Evolutionary conservation across 2,888 invertebrate species (phyloP).

Genomic region (Dryadula phaetusa): DNA sequence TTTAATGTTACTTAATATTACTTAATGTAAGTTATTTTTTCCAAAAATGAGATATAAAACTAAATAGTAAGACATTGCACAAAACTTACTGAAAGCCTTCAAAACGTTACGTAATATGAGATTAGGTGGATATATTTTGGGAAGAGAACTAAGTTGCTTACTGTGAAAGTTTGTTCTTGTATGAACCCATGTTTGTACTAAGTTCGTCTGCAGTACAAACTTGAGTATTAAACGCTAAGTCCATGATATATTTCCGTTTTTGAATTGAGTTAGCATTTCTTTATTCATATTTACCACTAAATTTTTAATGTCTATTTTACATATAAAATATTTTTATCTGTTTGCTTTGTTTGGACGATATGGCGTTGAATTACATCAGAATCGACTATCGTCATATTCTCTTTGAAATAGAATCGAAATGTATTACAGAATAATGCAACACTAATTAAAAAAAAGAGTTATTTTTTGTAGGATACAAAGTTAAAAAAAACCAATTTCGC

Average conservation of each 20-base stretch:
- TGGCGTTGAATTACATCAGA: too few relatives aligned
- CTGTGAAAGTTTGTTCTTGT: constrained; percentile 12
- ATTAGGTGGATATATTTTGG: not conserved
- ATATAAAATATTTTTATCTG: too few relatives aligned
- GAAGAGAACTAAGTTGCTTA: constrained; percentile 12
- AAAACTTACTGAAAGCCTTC: constrained; percentile 15
- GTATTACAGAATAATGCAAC: too few relatives aligned
- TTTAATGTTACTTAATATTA: too few relatives aligned
- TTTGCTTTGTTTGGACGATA: too few relatives aligned
- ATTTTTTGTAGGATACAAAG: too few relatives aligned
- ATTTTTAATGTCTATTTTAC: too few relatives aligned
- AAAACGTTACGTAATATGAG: constrained; percentile 20
- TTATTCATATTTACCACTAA: not conserved
- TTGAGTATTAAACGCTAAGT: constrained; percentile 26
- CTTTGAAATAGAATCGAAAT: too few relatives aligned
- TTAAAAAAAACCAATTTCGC: too few relatives aligned
- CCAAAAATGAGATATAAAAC: not conserved
- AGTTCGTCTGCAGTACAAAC: constrained; percentile 27
- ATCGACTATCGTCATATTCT: too few relatives aligned
- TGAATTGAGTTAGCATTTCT: constrained; percentile 12
- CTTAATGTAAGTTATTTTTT: too few relatives aligned
- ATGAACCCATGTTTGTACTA: constrained; percentile 10
- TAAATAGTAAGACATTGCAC: not conserved
- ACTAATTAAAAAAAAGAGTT: too few relatives aligned
- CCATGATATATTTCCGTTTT: constrained; percentile 17